Conservation (phyloP, 2,888 invertebrate species). For the Stenolophus ochropezus region DNA sequence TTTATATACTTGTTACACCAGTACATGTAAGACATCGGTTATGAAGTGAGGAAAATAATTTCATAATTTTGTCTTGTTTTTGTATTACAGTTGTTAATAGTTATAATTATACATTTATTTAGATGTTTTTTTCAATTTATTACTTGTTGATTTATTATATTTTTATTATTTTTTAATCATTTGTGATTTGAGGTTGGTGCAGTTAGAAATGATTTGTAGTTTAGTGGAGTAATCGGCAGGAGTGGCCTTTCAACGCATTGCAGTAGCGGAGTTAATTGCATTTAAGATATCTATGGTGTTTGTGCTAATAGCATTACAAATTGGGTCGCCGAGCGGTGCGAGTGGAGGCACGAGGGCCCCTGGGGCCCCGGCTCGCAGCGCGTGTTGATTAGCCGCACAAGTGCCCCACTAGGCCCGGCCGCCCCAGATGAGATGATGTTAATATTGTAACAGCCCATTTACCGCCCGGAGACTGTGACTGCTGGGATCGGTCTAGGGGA, state of each 20-base stretch:
- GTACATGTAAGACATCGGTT: too few species aligned
- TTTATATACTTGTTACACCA: too few species aligned
- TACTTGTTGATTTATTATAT: too few species aligned
- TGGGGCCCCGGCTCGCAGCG: not conserved
- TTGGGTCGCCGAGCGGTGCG: constrained; percentile 24
- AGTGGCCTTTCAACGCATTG: not conserved
- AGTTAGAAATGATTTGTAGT: too few species aligned
- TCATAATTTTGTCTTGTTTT: too few species aligned
- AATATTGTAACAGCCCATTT: constrained; percentile 28
- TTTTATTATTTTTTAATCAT: too few species aligned
- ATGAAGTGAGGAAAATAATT: too few species aligned
- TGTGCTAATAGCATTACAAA: constrained; percentile 56
- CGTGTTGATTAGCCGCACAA: constrained; percentile 24
- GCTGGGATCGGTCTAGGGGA: not conserved
- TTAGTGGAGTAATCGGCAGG: too few species aligned
- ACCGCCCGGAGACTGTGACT: not conserved
- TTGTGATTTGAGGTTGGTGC: too few species aligned
- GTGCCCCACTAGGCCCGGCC: not conserved
- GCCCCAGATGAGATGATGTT: constrained; percentile 36
- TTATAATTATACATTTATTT: too few species aligned
- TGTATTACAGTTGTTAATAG: too few species aligned
- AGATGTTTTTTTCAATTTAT: too few species aligned
- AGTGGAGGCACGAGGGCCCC: not conserved
- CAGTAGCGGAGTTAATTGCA: constrained; percentile 42
- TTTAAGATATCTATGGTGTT: constrained; percentile 57